These are phyloP conservation scores for Petroica traversi DNA, from an alignment of 2,113 vertebrate genomes.

Conservation along the genomic window DNA sequence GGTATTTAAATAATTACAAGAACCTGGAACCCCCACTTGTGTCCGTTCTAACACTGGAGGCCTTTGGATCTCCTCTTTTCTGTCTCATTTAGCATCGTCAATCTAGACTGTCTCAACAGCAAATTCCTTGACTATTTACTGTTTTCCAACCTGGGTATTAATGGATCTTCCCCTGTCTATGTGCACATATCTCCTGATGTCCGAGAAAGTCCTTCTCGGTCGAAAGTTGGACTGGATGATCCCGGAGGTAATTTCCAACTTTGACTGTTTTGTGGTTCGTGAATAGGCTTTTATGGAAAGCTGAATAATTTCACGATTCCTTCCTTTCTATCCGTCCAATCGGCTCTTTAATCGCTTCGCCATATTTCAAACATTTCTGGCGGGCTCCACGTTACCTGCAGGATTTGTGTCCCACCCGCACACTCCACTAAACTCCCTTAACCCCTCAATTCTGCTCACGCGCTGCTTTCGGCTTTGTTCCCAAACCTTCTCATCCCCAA, in stretches of 20 bases:
- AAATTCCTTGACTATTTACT: not conserved
- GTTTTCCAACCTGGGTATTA: not conserved
- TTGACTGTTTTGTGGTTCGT: not conserved
- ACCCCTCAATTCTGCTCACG: not conserved
- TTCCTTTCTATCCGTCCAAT: not conserved
- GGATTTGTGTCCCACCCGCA: not conserved
- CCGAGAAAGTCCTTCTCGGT: not conserved
- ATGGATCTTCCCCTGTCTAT: not conserved
- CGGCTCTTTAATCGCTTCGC: not conserved
- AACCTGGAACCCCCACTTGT: not conserved
- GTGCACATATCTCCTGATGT: accelerated
- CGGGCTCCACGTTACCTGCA: not conserved
- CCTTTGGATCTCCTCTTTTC: not conserved
- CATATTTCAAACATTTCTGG: not conserved
- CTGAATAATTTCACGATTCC: accelerated
- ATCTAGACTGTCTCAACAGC: not conserved
- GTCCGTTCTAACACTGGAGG: not conserved
- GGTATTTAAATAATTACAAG: not conserved
- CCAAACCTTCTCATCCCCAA: too few relatives aligned
- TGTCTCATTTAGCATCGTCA: not conserved
- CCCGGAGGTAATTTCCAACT: accelerated
- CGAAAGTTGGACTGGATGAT: not conserved
- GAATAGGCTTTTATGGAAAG: not conserved
- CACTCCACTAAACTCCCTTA: accelerated
- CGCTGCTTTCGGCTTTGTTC: not conserved